Conservation (phyloP, 53 echinoderm and acorn worm species). For the Paracentrotus lividus region DNA sequence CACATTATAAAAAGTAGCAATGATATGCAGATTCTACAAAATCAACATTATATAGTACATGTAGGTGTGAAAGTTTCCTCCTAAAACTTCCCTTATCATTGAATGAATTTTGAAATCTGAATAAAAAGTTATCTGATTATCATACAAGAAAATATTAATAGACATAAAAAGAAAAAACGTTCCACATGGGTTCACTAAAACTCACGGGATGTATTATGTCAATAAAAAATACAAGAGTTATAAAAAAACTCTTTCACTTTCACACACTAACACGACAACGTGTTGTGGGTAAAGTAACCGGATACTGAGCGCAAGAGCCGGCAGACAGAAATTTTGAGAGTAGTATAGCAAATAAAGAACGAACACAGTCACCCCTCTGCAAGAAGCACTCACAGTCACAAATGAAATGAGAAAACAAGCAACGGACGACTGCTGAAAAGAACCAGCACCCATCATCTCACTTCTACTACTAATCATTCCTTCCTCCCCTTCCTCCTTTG, state of each 20-base stretch:
- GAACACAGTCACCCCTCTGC: not conserved
- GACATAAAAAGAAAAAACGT: not conserved
- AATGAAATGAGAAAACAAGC: not conserved
- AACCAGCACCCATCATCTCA: slow-evolving; percentile 13
- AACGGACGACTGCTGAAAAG: not conserved
- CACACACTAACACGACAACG: not conserved
- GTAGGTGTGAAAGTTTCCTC: no score
- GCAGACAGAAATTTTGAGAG: not conserved
- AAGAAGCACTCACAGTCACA: not conserved
- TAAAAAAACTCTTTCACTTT: not conserved
- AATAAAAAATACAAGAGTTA: not conserved
- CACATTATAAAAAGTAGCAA: no score
- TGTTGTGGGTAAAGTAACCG: not conserved
- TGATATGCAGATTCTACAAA: no score
- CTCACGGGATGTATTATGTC: not conserved
- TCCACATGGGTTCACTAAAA: not conserved
- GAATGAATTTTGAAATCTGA: no score
- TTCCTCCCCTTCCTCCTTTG: not conserved
- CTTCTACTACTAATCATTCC: not conserved
- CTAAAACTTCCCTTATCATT: no score
- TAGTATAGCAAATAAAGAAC: not conserved
- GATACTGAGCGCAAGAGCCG: not conserved
- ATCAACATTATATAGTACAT: no score
- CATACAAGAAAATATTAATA: no score
- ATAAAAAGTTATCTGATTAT: no score